These are phyloP conservation scores for Hiodon alosoides DNA, from an alignment of 2,113 vertebrate species.

Conservation along the genomic window DNA sequence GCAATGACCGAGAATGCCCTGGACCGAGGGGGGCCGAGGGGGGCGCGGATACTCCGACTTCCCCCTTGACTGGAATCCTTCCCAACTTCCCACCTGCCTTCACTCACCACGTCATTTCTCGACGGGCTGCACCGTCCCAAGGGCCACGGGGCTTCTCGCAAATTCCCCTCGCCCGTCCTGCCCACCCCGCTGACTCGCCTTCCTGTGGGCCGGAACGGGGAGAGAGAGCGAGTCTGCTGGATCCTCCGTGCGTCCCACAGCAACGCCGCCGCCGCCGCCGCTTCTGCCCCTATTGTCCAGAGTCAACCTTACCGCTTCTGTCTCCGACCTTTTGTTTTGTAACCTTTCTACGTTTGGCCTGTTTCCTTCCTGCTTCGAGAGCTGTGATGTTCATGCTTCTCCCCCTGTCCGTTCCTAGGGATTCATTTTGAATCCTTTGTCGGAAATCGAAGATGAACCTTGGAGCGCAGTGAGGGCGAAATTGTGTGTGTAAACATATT, in stretches of 20 bases:
- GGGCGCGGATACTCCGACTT: slow-evolving; percentile 1
- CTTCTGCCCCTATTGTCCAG: background rate
- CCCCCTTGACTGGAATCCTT: slow-evolving; percentile 21
- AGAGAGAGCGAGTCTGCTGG: background rate
- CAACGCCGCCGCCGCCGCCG: background rate
- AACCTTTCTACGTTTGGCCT: background rate
- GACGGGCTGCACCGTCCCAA: background rate
- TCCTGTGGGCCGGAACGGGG: background rate
- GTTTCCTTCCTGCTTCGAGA: background rate
- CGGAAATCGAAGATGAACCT: background rate
- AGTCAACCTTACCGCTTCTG: background rate
- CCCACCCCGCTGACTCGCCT: background rate
- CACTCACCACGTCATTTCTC: background rate
- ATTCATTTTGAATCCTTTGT: background rate
- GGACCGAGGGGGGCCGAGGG: slow-evolving; percentile 20
- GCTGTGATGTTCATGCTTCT: background rate
- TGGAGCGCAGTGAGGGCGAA: background rate
- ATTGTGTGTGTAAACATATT: background rate
- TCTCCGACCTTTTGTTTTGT: background rate
- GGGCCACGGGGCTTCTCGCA: background rate
- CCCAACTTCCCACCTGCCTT: slow-evolving; percentile 25
- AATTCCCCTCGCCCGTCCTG: background rate
- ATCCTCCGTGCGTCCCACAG: too few relatives aligned
- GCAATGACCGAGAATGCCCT: slow-evolving; percentile 29
- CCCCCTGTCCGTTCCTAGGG: background rate